phyloP scores from a whole-genome alignment of 2,888 invertebrate species.

The Mantis religiosa region DNA sequence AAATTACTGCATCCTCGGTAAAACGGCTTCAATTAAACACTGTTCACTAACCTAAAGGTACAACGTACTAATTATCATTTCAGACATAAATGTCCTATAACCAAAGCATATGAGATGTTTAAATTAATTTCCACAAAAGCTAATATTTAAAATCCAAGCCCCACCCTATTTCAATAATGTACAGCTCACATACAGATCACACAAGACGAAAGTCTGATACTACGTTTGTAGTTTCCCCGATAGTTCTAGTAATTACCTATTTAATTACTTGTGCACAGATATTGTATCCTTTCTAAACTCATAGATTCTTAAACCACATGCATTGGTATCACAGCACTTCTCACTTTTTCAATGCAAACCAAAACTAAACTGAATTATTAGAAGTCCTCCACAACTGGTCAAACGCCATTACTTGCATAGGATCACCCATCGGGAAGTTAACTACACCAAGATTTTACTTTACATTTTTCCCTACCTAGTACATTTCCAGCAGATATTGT shows the following conservation, averaged over 20 bases:
- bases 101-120: neutral
- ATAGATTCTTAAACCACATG: neutral
- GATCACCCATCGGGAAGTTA: constrained; percentile 25
- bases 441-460: constrained; percentile 28
- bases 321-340: neutral
- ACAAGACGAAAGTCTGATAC: neutral
- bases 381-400: constrained; percentile 33
- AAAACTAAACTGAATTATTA: neutral
- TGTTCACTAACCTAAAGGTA: neutral
- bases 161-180: neutral
- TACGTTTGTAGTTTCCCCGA: neutral
- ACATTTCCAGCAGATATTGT: constrained; percentile 53
- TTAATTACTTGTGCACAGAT: neutral
- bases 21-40: neutral
- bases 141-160: neutral
- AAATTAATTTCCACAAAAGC: neutral
- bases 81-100: neutral
- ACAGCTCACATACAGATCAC: neutral
- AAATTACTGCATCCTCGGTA: neutral
- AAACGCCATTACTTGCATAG: constrained; percentile 62
- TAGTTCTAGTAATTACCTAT: neutral
- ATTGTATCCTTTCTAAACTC: neutral
- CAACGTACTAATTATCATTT: neutral
- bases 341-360: neutral
- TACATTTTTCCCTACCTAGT: constrained; percentile 61